These are phyloP conservation scores for rabbit (Oryctolagus cuniculus) DNA, from an alignment of 2,113 vertebrate genomes.

Conservation along the genomic window DNA sequence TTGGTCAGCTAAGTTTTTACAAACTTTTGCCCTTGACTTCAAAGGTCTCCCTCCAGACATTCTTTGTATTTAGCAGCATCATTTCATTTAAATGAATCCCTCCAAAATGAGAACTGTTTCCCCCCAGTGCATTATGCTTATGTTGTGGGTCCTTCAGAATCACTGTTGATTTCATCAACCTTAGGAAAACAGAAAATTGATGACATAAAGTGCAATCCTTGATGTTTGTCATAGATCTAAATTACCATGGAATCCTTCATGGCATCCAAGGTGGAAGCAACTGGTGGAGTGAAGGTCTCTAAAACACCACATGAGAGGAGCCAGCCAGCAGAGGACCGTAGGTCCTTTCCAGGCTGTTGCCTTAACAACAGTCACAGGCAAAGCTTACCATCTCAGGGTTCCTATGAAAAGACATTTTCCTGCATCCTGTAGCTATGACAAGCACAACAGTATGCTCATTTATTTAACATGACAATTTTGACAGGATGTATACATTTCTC, in stretches of 20 bases:
- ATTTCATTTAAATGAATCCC: slow-evolving; percentile 4
- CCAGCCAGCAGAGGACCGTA: background rate
- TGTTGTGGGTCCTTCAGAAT: background rate
- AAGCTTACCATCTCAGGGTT: background rate
- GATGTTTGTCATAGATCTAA: slow-evolving; percentile 13
- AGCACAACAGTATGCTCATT: slow-evolving; percentile 64
- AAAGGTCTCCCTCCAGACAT: background rate
- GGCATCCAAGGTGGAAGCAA: background rate
- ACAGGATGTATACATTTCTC: background rate
- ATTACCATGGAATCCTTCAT: background rate
- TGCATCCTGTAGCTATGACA: slow-evolving; percentile 31
- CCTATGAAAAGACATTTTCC: slow-evolving; percentile 62
- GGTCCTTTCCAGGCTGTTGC: background rate
- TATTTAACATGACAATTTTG: slow-evolving; percentile 66
- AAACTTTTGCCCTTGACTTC: slow-evolving; percentile 55
- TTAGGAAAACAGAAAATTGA: slow-evolving; percentile 29
- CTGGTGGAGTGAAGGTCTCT: background rate
- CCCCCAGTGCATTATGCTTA: background rate
- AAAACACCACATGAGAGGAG: background rate
- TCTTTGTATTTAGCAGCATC: slow-evolving; percentile 9
- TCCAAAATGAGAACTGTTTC: slow-evolving; percentile 42
- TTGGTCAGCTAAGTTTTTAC: background rate
- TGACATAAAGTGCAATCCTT: slow-evolving; percentile 40
- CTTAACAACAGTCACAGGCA: slow-evolving; percentile 61
- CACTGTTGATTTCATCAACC: background rate